A percentile compares a stretch with the other conserved stretches of the same genome.
Evolutionary conservation across 2,113 vertebrate species (phyloP).

Genomic region (Spea multiplicata): DNA sequence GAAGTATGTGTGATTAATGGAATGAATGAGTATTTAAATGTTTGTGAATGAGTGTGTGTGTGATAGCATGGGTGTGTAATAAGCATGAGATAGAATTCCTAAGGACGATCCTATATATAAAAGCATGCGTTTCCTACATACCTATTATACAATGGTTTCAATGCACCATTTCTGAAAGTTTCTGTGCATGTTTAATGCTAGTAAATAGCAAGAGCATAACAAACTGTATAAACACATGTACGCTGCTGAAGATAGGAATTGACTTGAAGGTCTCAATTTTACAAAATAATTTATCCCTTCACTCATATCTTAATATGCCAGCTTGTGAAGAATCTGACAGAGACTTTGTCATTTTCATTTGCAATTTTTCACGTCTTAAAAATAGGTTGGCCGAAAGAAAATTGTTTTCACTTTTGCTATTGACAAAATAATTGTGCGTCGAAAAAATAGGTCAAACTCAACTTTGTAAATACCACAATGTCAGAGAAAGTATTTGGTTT

Average conservation of each 20-base stretch:
- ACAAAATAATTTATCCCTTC: slow-evolving; percentile 20
- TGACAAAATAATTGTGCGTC: slow-evolving; percentile 39
- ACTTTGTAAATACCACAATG: slow-evolving; percentile 29
- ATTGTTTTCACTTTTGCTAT: slow-evolving; percentile 33
- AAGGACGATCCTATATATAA: no score
- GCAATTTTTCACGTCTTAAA: slow-evolving; percentile 34
- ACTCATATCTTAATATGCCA: slow-evolving; percentile 18
- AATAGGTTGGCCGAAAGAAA: slow-evolving; percentile 39
- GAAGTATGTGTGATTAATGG: no score
- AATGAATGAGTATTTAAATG: no score
- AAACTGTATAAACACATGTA: not conserved
- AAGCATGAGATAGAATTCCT: no score
- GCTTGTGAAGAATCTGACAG: slow-evolving; percentile 34
- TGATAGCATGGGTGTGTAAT: no score
- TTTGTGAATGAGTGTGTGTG: no score
- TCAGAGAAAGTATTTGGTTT: slow-evolving; percentile 1
- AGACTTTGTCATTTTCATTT: slow-evolving; percentile 42
- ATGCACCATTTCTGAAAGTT: no score
- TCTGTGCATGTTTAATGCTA: no score
- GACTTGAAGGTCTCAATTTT: slow-evolving; percentile 4
- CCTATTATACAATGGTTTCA: no score
- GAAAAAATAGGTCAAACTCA: slow-evolving; percentile 37
- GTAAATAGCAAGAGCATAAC: not conserved
- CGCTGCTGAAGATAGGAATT: not conserved
- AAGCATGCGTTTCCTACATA: no score